These are phyloP conservation scores for Sus cebifrons DNA, from an alignment of 2,797 vertebrate genomes.

Conservation along the genomic window DNA sequence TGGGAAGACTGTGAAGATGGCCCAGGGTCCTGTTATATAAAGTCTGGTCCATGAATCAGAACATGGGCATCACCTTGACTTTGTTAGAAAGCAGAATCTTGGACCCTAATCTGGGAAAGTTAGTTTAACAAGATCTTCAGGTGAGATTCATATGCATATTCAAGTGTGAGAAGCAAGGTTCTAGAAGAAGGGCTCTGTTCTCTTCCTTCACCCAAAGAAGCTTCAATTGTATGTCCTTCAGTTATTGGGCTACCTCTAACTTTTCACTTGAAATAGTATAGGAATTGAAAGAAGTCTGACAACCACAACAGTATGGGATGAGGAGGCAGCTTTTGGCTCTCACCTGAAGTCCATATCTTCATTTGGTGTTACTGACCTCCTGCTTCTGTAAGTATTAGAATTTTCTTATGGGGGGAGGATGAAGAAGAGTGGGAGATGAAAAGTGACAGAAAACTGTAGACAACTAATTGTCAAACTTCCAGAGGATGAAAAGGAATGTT, in stretches of 20 bases:
- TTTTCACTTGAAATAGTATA: neutral
- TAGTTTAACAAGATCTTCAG: neutral
- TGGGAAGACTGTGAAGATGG: neutral
- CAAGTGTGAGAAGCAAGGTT: neutral
- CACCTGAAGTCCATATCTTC: neutral
- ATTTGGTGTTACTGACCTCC: neutral
- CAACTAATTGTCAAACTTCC: neutral
- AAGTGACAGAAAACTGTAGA: neutral
- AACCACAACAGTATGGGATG: neutral
- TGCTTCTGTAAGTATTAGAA: neutral
- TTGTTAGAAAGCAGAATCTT: neutral
- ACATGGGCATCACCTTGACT: neutral
- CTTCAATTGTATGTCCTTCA: neutral
- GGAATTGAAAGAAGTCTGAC: neutral
- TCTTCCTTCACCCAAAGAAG: neutral
- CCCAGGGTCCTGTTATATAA: neutral
- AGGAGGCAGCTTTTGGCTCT: neutral
- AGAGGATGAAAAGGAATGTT: neutral
- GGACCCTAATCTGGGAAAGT: neutral
- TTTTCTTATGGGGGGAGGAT: neutral
- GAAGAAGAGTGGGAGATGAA: neutral
- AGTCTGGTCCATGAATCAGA: neutral
- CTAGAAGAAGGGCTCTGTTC: neutral
- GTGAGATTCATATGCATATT: neutral
- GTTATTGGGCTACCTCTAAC: neutral